These are phyloP conservation scores for Lamprologus callipterus DNA, from an alignment of 2,113 vertebrate genomes.

Conservation along the genomic window DNA sequence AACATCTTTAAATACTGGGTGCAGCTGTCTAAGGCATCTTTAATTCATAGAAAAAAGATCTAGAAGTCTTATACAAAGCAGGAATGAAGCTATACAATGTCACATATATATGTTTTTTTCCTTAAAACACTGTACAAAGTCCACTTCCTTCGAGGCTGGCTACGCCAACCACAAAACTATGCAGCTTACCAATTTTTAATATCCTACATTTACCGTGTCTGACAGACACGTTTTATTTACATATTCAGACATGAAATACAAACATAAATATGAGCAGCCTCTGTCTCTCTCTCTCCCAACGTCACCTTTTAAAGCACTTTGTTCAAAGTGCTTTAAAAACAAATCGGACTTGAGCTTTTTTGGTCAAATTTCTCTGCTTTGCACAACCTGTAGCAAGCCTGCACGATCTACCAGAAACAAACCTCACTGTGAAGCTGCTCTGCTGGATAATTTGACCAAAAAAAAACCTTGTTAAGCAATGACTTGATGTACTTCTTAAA, in stretches of 20 bases:
- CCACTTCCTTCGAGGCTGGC: slow-evolving; percentile 40
- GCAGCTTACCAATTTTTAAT: slow-evolving; percentile 44
- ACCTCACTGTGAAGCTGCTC: not conserved
- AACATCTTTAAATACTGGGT: slow-evolving; percentile 65
- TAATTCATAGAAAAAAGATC: slow-evolving; percentile 69
- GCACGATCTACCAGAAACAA: not conserved
- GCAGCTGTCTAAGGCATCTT: slow-evolving; percentile 74
- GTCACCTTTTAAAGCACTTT: not conserved
- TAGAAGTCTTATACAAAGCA: slow-evolving; percentile 64
- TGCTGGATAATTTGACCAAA: not conserved
- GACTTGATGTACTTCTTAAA: not conserved
- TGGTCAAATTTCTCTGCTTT: not conserved
- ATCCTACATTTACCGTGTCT: slow-evolving; percentile 57
- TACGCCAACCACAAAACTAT: slow-evolving; percentile 31
- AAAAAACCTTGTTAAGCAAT: not conserved
- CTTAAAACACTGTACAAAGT: slow-evolving; percentile 70
- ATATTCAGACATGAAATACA: slow-evolving; percentile 49
- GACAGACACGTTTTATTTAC: slow-evolving; percentile 45
- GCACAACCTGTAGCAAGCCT: not conserved
- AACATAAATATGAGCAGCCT: slow-evolving; percentile 60
- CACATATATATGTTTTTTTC: slow-evolving; percentile 53
- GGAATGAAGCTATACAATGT: slow-evolving; percentile 71
- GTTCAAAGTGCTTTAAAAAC: slow-evolving; percentile 11
- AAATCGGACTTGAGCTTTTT: not conserved
- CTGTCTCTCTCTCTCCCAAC: not conserved